Evolutionary conservation across 2,113 vertebrate species (phyloP).

Genomic region (Entomyzon cyanotis): DNA sequence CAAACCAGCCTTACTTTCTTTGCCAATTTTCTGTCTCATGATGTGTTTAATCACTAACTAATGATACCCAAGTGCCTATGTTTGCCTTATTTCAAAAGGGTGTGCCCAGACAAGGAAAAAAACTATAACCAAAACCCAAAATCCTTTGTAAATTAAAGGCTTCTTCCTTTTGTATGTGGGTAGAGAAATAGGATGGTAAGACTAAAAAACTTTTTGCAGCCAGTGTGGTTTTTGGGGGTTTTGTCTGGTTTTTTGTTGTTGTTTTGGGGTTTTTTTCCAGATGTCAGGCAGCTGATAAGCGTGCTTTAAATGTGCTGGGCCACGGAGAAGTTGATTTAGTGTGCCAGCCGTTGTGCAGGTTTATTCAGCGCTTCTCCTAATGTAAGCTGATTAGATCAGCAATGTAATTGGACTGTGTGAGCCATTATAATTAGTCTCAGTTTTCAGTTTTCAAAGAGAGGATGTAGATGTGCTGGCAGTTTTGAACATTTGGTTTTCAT

Average conservation of each 20-base stretch:
- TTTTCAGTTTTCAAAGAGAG: slow-evolving; percentile 44
- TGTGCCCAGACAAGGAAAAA: neutral
- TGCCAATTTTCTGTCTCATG: slow-evolving; percentile 16
- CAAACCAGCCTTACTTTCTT: slow-evolving; percentile 17
- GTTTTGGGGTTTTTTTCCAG: neutral
- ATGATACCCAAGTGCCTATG: slow-evolving; percentile 15
- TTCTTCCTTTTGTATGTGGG: slow-evolving; percentile 9
- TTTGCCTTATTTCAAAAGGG: slow-evolving; percentile 30
- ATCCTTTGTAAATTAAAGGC: slow-evolving; percentile 24
- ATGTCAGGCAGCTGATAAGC: neutral
- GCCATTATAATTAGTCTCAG: slow-evolving; percentile 49
- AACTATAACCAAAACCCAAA: neutral
- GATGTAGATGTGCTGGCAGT: slow-evolving; percentile 27
- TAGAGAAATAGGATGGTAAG: neutral
- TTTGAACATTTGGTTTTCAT: slow-evolving; percentile 40
- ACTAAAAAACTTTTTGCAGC: neutral
- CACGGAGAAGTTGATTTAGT: neutral
- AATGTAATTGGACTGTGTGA: slow-evolving; percentile 34
- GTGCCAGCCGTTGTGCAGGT: slow-evolving; percentile 34
- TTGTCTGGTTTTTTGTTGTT: neutral
- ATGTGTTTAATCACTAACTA: slow-evolving; percentile 16
- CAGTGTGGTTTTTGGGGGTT: neutral
- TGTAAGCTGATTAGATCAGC: slow-evolving; percentile 55
- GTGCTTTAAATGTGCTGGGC: slow-evolving; percentile 26
- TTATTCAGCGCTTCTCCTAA: slow-evolving; percentile 32